Conservation (phyloP, 2,113 vertebrate genomes). For the Gasterosteus nipponicus region DNA sequence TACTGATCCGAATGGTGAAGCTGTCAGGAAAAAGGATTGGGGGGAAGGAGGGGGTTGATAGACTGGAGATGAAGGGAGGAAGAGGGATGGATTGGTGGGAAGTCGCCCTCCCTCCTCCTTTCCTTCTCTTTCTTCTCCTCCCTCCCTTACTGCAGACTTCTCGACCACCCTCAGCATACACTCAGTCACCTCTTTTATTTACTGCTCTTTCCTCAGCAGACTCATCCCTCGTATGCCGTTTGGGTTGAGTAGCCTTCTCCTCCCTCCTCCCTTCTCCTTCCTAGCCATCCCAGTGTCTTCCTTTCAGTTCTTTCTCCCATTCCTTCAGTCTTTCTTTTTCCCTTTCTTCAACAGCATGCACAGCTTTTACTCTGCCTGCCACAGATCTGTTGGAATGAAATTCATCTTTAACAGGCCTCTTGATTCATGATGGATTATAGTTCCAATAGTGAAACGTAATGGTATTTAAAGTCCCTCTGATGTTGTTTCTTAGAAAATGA, state of each 20-base stretch:
- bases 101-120: slow-evolving; percentile 20
- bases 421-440: slow-evolving; percentile 9
- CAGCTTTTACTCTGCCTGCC: slow-evolving; percentile 72
- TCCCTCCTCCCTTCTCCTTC: slow-evolving; percentile 2
- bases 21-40: slow-evolving; percentile 69
- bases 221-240: slow-evolving; percentile 88
- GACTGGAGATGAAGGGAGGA: slow-evolving; percentile 29
- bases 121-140: slow-evolving; percentile 28
- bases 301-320: slow-evolving; percentile 77
- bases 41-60: slow-evolving; percentile 17
- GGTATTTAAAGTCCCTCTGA: not conserved
- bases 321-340: slow-evolving; percentile 3
- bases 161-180: slow-evolving; percentile 26
- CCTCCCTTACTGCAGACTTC: slow-evolving; percentile 31
- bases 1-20: slow-evolving; percentile 78
- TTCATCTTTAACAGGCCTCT: slow-evolving; percentile 79
- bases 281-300: slow-evolving; percentile 11
- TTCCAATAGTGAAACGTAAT: not conserved
- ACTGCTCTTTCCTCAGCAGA: slow-evolving; percentile 75
- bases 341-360: slow-evolving; percentile 11
- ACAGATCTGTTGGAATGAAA: slow-evolving; percentile 84
- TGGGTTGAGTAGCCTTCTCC: slow-evolving; percentile 84
- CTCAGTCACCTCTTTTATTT: slow-evolving; percentile 82
- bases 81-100: slow-evolving; percentile 35
- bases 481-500: not conserved